phyloP scores from a whole-genome alignment of 92 coral and sea anemone genomes.

The Zoanthus sociatus region DNA sequence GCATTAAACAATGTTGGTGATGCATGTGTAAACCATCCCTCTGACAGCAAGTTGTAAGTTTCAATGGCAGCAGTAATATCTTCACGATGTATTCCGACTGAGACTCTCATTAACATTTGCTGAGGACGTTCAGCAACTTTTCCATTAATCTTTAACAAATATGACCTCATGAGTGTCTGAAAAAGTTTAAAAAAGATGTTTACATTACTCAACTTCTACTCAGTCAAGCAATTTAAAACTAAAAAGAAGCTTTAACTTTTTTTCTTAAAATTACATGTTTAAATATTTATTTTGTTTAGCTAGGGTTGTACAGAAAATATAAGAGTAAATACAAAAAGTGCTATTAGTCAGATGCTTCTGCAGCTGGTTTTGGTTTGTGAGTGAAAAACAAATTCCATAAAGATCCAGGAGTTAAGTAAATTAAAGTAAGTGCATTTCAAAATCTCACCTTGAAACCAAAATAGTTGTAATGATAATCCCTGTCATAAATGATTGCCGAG shows the following conservation, averaged over 20 bases:
- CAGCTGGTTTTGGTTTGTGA: too few species aligned
- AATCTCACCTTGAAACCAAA: conserved; percentile 95
- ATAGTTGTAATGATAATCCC: conserved; percentile 94
- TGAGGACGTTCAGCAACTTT: conserved; percentile 96
- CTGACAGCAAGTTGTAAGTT: conserved; percentile 90
- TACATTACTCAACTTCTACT: too few species aligned
- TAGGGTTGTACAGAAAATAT: too few species aligned
- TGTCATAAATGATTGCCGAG: conserved; percentile 94
- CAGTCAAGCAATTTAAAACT: too few species aligned
- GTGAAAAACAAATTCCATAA: too few species aligned
- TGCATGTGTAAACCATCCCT: conserved; percentile 98
- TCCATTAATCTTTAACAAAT: conserved; percentile 87
- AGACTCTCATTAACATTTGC: conserved; percentile 97
- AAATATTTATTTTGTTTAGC: too few species aligned
- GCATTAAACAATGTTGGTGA: conserved; percentile 96
- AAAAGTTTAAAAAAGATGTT: neutral
- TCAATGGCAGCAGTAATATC: conserved; percentile 91
- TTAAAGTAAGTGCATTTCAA: too few species aligned
- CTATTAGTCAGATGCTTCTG: too few species aligned
- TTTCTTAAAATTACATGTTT: too few species aligned
- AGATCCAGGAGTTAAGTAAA: too few species aligned
- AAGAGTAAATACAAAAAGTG: too few species aligned
- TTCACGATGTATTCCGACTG: conserved; percentile 93
- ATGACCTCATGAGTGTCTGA: conserved; percentile 93
- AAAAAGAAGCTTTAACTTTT: too few species aligned